phyloP scores from a whole-genome alignment of 2,797 vertebrate genomes.

The Spinibarbus caldwelli region DNA sequence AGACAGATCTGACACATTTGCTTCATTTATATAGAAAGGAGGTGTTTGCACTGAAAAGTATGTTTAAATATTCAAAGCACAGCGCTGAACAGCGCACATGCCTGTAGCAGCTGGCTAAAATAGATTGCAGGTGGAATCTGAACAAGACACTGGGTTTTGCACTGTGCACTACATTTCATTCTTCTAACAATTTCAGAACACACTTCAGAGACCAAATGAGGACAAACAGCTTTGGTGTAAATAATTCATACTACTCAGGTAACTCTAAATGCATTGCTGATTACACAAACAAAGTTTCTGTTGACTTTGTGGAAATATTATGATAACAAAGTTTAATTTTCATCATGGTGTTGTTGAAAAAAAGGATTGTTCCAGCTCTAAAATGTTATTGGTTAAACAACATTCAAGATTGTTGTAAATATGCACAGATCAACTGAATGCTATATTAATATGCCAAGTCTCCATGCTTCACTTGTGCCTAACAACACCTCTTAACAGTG shows the following conservation, averaged over 20 bases:
- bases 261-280: constrained; percentile 19
- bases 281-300: constrained; percentile 7
- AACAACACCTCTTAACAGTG: constrained; percentile 1
- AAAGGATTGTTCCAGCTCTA: background rate
- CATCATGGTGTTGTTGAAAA: background rate
- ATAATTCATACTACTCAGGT: constrained; percentile 5
- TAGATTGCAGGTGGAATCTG: constrained; percentile 9
- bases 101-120: background rate
- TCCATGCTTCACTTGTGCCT: constrained; percentile 19
- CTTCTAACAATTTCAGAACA: background rate
- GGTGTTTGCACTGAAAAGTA: background rate
- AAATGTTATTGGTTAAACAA: background rate
- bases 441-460: background rate
- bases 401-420: background rate
- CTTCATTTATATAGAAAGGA: background rate
- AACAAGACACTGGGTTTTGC: too few species aligned
- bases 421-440: constrained; percentile 5
- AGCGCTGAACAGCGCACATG: background rate
- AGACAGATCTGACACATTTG: background rate
- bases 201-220: constrained; percentile 4
- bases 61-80: background rate
- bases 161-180: background rate
- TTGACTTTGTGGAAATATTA: constrained; percentile 13
- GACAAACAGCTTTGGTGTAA: constrained; percentile 13
- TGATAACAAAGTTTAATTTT: background rate